A percentile compares a stretch with the other conserved stretches of the same genome.
Evolutionary conservation across 2,888 invertebrate species (phyloP).

Genomic region (Melipona beecheii): DNA sequence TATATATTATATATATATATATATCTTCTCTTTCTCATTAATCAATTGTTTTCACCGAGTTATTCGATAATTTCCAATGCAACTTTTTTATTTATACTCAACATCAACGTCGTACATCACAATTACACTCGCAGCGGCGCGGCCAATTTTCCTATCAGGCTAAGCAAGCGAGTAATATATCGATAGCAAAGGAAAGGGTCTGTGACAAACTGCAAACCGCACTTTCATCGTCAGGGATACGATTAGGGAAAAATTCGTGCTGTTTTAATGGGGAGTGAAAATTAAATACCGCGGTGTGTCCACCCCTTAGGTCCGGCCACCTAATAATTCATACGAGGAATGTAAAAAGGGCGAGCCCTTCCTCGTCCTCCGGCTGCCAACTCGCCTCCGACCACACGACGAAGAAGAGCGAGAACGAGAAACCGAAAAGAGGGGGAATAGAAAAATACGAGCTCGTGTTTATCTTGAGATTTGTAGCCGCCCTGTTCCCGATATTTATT

Average conservation of each 20-base stretch:
- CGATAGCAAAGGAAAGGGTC: conserved; percentile 69
- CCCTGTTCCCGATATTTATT: conserved; percentile 80
- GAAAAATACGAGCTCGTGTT: conserved; percentile 79
- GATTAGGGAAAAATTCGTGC: conserved; percentile 75
- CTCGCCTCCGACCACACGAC: conserved; percentile 9
- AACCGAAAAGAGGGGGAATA: conserved; percentile 61
- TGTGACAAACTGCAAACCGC: conserved; percentile 74
- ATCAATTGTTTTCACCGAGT: background rate
- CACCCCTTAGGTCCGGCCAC: conserved; percentile 75
- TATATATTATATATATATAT: background rate
- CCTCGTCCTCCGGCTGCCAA: conserved; percentile 26
- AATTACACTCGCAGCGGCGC: conserved; percentile 9
- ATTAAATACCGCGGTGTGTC: conserved; percentile 80
- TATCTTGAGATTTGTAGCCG: conserved; percentile 82
- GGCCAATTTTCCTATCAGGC: conserved; percentile 30
- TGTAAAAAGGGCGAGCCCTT: conserved; percentile 76
- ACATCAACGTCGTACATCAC: background rate
- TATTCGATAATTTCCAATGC: background rate
- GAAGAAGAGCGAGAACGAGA: conserved; percentile 67
- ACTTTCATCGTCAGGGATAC: conserved; percentile 74
- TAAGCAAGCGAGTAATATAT: conserved; percentile 57
- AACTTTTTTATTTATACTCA: background rate
- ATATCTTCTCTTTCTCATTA: background rate
- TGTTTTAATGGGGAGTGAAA: conserved; percentile 75
- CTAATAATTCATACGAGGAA: conserved; percentile 80